These are phyloP conservation scores for Drosophila subquinaria DNA, from an alignment of 2,888 invertebrate species.

Conservation along the genomic window DNA sequence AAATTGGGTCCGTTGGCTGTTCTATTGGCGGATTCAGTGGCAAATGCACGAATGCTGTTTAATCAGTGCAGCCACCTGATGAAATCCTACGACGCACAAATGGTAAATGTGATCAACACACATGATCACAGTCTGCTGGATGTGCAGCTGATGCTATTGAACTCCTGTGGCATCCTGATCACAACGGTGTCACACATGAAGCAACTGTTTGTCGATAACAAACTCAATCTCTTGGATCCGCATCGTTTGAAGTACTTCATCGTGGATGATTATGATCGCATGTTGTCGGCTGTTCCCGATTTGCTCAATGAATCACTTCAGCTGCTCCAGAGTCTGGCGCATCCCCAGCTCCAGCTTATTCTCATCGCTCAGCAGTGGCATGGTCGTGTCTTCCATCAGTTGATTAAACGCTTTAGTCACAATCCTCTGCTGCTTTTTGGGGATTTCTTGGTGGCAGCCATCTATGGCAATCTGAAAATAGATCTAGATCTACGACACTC, in stretches of 20 bases:
- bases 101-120: constrained; percentile 47
- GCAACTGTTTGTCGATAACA: constrained; percentile 16
- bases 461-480: constrained; percentile 56
- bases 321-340: background rate
- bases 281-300: constrained; percentile 6
- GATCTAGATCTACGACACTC: constrained; percentile 3
- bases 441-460: constrained; percentile 58
- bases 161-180: constrained; percentile 60
- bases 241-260: constrained; percentile 45
- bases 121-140: background rate
- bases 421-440: constrained; percentile 62
- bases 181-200: constrained; percentile 47
- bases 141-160: constrained; percentile 31
- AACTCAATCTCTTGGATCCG: constrained; percentile 31
- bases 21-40: constrained; percentile 46
- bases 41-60: constrained; percentile 15
- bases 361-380: constrained; percentile 64
- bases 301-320: constrained; percentile 29
- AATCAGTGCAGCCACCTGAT: constrained; percentile 41
- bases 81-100: constrained; percentile 6
- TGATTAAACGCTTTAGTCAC: constrained; percentile 5
- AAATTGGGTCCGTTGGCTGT: constrained; percentile 59
- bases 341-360: constrained; percentile 36
- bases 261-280: constrained; percentile 62
- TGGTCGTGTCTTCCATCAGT: constrained; percentile 12